phyloP scores from a whole-genome alignment of 2,113 vertebrate genomes.

The Lathamus discolor region DNA sequence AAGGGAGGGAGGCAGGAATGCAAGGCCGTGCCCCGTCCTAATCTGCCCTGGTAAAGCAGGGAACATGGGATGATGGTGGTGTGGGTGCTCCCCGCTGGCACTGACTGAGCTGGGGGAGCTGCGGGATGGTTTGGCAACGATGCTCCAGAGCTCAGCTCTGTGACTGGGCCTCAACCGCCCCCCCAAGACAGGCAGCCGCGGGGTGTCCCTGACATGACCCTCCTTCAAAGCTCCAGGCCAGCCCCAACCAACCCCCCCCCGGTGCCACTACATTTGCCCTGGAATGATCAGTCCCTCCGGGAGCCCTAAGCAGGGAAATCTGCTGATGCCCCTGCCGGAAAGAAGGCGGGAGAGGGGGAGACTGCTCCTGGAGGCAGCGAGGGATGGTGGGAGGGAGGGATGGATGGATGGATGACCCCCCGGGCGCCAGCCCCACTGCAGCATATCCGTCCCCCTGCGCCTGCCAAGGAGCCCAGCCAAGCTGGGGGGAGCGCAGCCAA shows the following conservation, averaged over 20 bases:
- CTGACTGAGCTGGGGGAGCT: not conserved
- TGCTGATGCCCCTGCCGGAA: accelerated
- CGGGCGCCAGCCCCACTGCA: not conserved
- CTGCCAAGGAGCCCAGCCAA: not conserved
- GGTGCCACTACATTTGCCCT: not conserved
- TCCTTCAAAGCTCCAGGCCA: not conserved
- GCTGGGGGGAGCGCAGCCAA: not conserved
- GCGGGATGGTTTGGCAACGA: not conserved
- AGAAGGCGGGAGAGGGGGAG: not conserved
- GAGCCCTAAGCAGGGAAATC: not conserved
- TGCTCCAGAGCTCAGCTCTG: not conserved
- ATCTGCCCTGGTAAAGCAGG: not conserved
- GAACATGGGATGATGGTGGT: not conserved
- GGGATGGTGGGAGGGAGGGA: not conserved
- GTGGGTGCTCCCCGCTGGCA: not conserved
- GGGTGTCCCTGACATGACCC: too few species aligned
- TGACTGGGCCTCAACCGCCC: accelerated
- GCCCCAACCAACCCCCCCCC: not conserved
- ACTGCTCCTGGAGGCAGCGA: not conserved
- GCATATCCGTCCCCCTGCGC: not conserved
- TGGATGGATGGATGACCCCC: not conserved
- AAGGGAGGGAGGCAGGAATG: slow-evolving; percentile 5
- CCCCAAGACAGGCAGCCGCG: not conserved
- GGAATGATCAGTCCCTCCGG: accelerated
- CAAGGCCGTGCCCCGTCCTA: not conserved